These are phyloP conservation scores for Chrysochloris asiatica DNA, from an alignment of 2,113 vertebrate species.

Conservation along the genomic window DNA sequence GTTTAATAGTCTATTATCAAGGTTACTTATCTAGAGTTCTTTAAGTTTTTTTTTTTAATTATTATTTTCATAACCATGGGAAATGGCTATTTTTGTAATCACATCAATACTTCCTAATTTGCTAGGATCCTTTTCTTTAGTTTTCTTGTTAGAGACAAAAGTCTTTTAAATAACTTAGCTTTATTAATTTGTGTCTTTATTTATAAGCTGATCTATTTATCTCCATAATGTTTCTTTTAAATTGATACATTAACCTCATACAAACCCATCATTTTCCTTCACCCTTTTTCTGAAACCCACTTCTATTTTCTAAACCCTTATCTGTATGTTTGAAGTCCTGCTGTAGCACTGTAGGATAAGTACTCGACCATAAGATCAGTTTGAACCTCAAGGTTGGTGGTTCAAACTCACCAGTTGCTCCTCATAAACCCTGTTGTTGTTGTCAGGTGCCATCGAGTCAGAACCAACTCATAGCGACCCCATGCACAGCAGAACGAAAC, in stretches of 20 bases:
- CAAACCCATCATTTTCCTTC: background rate
- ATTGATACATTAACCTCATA: conserved; percentile 13
- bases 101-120: background rate
- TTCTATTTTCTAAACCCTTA: conserved; percentile 42
- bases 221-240: background rate
- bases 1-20: conserved; percentile 15
- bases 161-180: background rate
- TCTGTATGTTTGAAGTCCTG: conserved; percentile 18
- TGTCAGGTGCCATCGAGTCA: too few species aligned
- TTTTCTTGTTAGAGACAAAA: conserved; percentile 37
- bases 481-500: too few species aligned
- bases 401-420: too few species aligned
- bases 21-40: conserved; percentile 18
- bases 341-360: too few species aligned
- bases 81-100: background rate
- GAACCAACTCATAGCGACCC: too few species aligned
- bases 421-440: too few species aligned
- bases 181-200: conserved; percentile 27
- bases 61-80: background rate
- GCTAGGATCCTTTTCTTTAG: conserved; percentile 25
- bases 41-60: background rate
- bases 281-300: conserved; percentile 42
- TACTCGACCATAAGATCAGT: too few species aligned
- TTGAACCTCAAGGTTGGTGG: too few species aligned
- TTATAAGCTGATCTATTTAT: conserved; percentile 43